Evolutionary conservation across 92 coral and sea anemone species (phyloP).

Genomic region (Paramuricea clavata): DNA sequence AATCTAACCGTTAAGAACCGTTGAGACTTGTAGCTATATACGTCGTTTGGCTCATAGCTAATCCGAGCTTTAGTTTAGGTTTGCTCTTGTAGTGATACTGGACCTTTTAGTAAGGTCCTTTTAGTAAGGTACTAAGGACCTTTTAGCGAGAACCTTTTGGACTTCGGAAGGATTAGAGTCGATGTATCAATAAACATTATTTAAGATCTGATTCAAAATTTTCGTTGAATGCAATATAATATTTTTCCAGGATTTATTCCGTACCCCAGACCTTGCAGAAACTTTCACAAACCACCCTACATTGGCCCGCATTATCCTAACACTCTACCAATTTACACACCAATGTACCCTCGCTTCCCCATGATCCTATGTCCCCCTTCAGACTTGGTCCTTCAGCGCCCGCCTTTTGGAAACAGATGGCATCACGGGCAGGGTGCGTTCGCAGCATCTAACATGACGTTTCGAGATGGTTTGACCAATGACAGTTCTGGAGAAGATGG

Average conservation of each 20-base stretch:
- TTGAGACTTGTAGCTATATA: too few species aligned
- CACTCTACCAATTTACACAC: conserved; percentile 6
- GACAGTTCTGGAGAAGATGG: background rate
- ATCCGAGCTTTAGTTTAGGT: too few species aligned
- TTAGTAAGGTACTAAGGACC: too few species aligned
- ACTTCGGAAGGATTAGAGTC: too few species aligned
- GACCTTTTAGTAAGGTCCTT: too few species aligned
- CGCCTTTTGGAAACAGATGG: background rate
- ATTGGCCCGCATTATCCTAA: background rate
- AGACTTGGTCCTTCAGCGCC: background rate
- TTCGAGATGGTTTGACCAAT: background rate
- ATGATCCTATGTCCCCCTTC: conserved; percentile 18
- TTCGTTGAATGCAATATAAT: too few species aligned
- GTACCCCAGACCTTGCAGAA: conserved; percentile 17
- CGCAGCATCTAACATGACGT: background rate
- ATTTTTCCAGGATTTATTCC: conserved; percentile 9
- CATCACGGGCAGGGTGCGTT: background rate
- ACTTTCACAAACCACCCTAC: background rate
- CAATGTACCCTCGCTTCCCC: conserved; percentile 47
- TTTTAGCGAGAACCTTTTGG: too few species aligned
- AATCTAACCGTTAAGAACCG: too few species aligned
- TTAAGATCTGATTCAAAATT: background rate
- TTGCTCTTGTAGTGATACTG: too few species aligned
- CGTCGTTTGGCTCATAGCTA: too few species aligned
- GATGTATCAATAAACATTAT: too few species aligned